Percentiles rank a stretch among this genome's conserved stretches.
Conservation (phyloP, 1,140 invertebrate genomes). For the Ditylenchus dipsaci region DNA sequence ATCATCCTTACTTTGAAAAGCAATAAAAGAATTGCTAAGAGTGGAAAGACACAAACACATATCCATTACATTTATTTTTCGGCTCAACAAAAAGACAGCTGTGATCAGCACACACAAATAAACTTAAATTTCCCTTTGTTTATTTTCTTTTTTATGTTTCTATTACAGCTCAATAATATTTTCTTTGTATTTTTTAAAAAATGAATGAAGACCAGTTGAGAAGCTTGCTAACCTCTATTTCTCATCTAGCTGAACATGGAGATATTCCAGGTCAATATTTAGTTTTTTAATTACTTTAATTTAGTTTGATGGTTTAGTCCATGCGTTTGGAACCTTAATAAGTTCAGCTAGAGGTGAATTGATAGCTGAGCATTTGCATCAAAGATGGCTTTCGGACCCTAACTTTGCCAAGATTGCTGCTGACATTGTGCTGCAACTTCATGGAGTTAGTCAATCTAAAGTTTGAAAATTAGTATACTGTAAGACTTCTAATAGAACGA, state of each 20-base stretch:
- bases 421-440: conserved; percentile 23
- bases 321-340: conserved; percentile 28
- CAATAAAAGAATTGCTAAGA: too few relatives aligned
- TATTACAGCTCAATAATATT: too few relatives aligned
- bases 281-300: background rate
- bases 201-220: conserved; percentile 10
- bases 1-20: too few relatives aligned
- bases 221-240: conserved; percentile 24
- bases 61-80: too few relatives aligned
- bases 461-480: background rate
- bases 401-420: conserved; percentile 28
- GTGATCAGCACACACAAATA: too few relatives aligned
- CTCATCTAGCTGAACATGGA: conserved; percentile 16
- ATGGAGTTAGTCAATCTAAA: conserved; percentile 9
- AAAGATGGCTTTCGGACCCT: conserved; percentile 28
- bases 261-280: conserved; percentile 22
- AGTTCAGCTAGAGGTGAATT: conserved; percentile 18
- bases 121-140: too few relatives aligned
- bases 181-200: background rate
- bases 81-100: too few relatives aligned
- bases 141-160: too few relatives aligned
- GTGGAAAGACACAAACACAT: too few relatives aligned
- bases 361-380: conserved; percentile 31
- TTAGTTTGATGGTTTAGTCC: background rate
- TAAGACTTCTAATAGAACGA: too few relatives aligned